A percentile compares a stretch with the other conserved stretches of the same genome.
phyloP scores from a whole-genome alignment of 2,888 invertebrate species.

The Mesoligia furuncula region DNA sequence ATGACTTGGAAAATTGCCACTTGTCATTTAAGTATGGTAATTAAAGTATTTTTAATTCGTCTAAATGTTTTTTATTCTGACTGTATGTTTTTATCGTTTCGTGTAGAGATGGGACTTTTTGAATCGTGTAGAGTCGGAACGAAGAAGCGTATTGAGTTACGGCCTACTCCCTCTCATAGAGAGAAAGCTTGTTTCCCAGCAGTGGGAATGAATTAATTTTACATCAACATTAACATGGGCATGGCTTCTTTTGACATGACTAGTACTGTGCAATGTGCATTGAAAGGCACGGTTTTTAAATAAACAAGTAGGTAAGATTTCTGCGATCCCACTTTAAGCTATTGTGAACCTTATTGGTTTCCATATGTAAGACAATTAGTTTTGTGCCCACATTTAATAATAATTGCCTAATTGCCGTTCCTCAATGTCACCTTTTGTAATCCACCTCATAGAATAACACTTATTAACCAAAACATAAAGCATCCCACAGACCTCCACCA shows the following conservation, averaged over 20 bases:
- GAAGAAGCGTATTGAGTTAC: no score
- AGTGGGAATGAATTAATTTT: not conserved
- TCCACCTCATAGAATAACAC: slow-evolving; percentile 16
- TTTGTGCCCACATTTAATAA: not conserved
- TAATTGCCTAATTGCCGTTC: not conserved
- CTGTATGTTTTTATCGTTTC: no score
- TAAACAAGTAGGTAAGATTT: not conserved
- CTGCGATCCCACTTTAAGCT: not conserved
- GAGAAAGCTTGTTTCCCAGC: no score
- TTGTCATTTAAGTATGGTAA: no score
- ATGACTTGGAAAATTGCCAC: no score
- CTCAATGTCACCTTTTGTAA: not conserved
- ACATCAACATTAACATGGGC: not conserved
- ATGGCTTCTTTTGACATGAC: not conserved
- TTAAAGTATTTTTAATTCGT: no score
- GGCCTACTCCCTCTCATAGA: no score
- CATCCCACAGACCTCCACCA: not conserved
- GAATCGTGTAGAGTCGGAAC: no score
- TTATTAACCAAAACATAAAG: slow-evolving; percentile 1
- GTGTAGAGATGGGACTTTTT: no score
- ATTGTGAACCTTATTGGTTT: not conserved
- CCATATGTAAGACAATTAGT: not conserved
- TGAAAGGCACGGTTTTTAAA: not conserved
- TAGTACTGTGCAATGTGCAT: no score
- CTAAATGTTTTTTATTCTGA: no score